Evolutionary conservation across 2,888 invertebrate genomes (phyloP).

Genomic region (Chrysopilus asiliformis): DNA sequence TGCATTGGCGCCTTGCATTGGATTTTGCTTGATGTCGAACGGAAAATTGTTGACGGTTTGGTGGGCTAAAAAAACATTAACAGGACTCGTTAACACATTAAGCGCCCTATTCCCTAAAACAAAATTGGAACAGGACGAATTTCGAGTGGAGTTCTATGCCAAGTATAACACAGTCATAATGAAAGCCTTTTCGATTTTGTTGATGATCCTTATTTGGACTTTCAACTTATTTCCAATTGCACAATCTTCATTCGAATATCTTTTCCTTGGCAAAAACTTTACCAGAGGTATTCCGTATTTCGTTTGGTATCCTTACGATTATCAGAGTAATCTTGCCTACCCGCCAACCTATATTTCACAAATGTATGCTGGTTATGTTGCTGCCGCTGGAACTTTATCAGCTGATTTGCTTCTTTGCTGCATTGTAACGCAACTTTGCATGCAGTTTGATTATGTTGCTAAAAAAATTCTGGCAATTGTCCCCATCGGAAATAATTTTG

Average conservation of each 20-base stretch:
- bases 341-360: conserved; percentile 22
- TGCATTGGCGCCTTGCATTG: conserved; percentile 24
- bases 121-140: conserved; percentile 17
- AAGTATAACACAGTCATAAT: conserved; percentile 19
- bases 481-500: conserved; percentile 13
- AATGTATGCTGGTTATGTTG: conserved; percentile 22
- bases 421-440: conserved; percentile 25
- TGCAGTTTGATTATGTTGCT: conserved; percentile 26
- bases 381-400: conserved; percentile 23
- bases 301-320: conserved; percentile 15
- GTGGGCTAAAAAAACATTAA: conserved; percentile 18
- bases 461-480: conserved; percentile 16
- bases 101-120: conserved; percentile 21
- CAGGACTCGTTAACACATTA: too few species aligned
- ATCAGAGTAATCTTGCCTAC: conserved; percentile 12
- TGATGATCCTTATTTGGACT: conserved; percentile 23
- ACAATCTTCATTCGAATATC: conserved; percentile 8
- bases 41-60: conserved; percentile 25
- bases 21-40: conserved; percentile 20
- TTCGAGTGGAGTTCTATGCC: conserved; percentile 11
- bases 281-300: conserved; percentile 12
- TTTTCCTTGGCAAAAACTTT: conserved; percentile 3
- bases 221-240: conserved; percentile 22
- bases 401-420: conserved; percentile 27
- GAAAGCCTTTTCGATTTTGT: conserved; percentile 20